Conservation (phyloP, 2,888 invertebrate genomes). For the Sturmia bella region DNA sequence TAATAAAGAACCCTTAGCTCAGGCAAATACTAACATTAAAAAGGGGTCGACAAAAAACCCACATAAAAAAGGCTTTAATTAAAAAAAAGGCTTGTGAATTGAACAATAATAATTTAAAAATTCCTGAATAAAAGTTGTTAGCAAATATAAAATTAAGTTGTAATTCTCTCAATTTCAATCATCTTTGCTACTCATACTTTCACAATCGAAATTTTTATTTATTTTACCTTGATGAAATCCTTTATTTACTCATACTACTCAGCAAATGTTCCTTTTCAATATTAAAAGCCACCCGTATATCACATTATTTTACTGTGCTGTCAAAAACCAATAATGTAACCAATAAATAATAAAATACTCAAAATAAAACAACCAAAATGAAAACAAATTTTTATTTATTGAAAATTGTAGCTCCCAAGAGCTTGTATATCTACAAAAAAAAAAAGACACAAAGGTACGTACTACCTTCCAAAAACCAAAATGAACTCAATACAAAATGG, state of each 20-base stretch:
- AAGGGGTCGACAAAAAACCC: too few relatives aligned
- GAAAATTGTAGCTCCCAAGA: conserved; percentile 76
- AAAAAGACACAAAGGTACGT: conserved; percentile 43
- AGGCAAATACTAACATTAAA: too few relatives aligned
- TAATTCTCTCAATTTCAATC: too few relatives aligned
- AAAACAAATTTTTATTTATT: conserved; percentile 74
- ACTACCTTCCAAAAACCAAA: conserved; percentile 15
- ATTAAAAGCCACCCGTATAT: conserved; percentile 29
- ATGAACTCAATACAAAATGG: conserved; percentile 44
- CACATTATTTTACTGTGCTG: conserved; percentile 50
- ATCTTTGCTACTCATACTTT: background rate
- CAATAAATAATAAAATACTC: conserved; percentile 67
- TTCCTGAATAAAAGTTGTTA: too few relatives aligned
- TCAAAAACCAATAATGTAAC: conserved; percentile 68
- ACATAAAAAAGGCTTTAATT: too few relatives aligned
- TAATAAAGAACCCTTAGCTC: too few relatives aligned
- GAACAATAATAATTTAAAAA: too few relatives aligned
- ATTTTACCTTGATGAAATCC: background rate
- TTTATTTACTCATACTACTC: conserved; percentile 2
- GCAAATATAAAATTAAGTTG: too few relatives aligned
- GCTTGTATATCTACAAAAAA: conserved; percentile 56
- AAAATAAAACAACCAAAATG: conserved; percentile 48
- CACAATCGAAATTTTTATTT: conserved; percentile 3
- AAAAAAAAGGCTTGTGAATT: too few relatives aligned
- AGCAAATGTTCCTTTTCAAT: background rate